Evolutionary conservation across 1,140 invertebrate genomes (phyloP).

Genomic region (Brachionus rotundiformis): DNA sequence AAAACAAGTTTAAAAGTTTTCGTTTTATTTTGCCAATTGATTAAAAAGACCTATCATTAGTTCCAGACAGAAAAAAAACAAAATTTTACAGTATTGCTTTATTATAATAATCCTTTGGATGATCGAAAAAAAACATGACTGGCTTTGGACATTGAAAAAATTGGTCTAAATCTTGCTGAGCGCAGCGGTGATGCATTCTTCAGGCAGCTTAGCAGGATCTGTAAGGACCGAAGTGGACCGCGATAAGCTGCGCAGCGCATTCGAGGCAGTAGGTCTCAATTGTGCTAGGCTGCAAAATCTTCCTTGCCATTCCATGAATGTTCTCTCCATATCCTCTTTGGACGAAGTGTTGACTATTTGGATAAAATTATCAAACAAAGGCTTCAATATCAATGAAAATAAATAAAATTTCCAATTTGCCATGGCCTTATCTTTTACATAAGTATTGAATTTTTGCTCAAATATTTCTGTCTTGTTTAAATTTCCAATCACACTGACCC

Average conservation of each 20-base stretch:
- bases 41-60: not conserved
- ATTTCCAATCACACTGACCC: constrained; percentile 80
- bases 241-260: constrained; percentile 83
- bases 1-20: not conserved
- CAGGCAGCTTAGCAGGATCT: constrained; percentile 79
- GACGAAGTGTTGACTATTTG: constrained; percentile 84
- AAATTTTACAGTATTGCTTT: constrained; percentile 4
- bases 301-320: constrained; percentile 87
- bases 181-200: constrained; percentile 71
- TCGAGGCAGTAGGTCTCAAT: constrained; percentile 86
- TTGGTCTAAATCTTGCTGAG: constrained; percentile 24
- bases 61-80: not conserved
- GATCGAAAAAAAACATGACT: constrained; percentile 17
- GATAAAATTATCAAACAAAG: constrained; percentile 83
- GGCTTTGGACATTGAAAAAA: not conserved
- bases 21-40: not conserved
- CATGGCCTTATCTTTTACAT: constrained; percentile 79
- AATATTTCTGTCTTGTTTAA: constrained; percentile 74
- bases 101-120: constrained; percentile 5
- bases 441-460: constrained; percentile 89
- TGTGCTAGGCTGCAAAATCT: constrained; percentile 89
- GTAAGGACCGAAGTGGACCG: constrained; percentile 88
- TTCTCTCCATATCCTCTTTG: constrained; percentile 85
- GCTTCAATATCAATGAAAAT: constrained; percentile 79
- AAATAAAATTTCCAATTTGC: constrained; percentile 94